These are phyloP conservation scores for Lasioglossum vierecki DNA, from an alignment of 2,888 invertebrate species.

Conservation along the genomic window DNA sequence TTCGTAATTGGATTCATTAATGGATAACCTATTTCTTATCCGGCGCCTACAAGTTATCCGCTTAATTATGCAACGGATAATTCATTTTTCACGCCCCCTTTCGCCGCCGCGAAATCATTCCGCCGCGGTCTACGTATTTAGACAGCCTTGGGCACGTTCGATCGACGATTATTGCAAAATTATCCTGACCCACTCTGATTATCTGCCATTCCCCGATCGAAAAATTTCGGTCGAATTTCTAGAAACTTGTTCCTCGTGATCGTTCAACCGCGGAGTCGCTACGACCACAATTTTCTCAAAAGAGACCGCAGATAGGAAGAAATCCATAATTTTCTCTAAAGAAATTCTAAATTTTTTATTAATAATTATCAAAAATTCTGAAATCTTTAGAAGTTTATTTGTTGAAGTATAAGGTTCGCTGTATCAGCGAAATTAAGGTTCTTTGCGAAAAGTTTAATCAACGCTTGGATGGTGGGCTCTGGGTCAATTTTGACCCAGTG, in stretches of 20 bases:
- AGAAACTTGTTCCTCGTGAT: neutral
- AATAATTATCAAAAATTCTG: no score
- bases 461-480: neutral
- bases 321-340: neutral
- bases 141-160: conserved; percentile 4
- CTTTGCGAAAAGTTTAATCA: no score
- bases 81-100: conserved; percentile 22
- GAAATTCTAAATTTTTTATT: no score
- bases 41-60: conserved; percentile 22
- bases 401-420: neutral
- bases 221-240: neutral
- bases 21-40: conserved; percentile 46
- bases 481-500: neutral
- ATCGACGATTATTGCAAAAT: conserved; percentile 13
- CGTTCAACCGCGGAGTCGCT: neutral
- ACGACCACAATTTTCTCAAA: neutral
- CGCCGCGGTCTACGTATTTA: conserved; percentile 4
- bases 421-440: neutral
- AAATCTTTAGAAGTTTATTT: neutral
- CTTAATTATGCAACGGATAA: conserved; percentile 31
- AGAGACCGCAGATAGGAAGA: neutral
- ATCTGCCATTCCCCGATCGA: neutral
- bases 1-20: conserved; percentile 50
- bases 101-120: conserved; percentile 5
- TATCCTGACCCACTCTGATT: neutral